Base-by-base conservation (phyloP, 2,888 invertebrate species). In the Hylaea fasciaria region DNA sequence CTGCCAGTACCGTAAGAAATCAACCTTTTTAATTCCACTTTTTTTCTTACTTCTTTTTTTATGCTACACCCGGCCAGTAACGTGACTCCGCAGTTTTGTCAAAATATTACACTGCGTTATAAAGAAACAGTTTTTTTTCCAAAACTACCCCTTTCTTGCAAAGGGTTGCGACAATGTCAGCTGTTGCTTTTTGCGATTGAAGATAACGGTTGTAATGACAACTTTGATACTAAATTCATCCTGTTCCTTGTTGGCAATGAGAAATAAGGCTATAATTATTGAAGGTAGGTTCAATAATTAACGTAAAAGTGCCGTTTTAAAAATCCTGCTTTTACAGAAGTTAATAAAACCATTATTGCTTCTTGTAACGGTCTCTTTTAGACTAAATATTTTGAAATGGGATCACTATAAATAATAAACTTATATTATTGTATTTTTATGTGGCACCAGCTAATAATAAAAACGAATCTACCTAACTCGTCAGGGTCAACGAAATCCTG, bases 51-150 rank as follows among this genome's bases (percentile, higher is more conserved):
- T 5, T 50, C 14, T 82, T 86, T 69, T 72, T 70, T 62, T 60
- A 60, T 39, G 44, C 54, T 57, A 61, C 72, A 69, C 73, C 70
- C 70, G 71, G 66, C 66, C 13, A 40, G 72, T 71, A 72, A 72
- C 71, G 60, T 72, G 71, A 72, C 65, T 69, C 72, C 66, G 70
- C 68, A 68, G 80, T 89, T 91, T 91, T 90, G 91, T 91, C 91
- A 91, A 87, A 91, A 91, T 91, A 92, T 91, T 91, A 86, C 82
- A 80, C 81, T 78, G 82, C 76, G 40, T 44, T 53, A 57, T 54
- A 52, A 55, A 41, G 32, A 76, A 74, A 77, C 73, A 79, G 72
- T 85, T 87, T 87, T 84, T 87, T 86, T 76, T n/a, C 59, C 51
- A 57, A 61, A 75, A 82, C 29, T 50, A 85, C 83, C 86, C 86